Conservation (phyloP, 2,113 vertebrate species). For the Chaetura pelagica region DNA sequence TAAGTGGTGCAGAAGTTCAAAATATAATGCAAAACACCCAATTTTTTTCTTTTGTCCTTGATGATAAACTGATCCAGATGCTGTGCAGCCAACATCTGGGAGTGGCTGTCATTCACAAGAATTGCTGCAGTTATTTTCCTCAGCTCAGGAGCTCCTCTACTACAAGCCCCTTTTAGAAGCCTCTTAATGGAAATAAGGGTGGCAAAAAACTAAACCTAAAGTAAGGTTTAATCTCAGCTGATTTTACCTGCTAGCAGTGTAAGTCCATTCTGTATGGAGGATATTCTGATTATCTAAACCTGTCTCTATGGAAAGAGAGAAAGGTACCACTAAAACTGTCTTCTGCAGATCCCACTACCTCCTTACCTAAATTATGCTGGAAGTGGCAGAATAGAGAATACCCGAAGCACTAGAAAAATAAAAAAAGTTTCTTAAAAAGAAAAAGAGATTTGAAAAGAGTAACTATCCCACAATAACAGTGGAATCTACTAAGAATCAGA, state of each 20-base stretch:
- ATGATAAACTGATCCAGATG: not conserved
- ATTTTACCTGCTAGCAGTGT: not conserved
- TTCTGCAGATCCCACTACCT: not conserved
- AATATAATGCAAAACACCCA: not conserved
- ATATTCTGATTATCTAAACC: conserved; percentile 3
- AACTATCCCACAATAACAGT: not conserved
- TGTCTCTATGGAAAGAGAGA: not conserved
- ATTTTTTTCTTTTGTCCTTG: not conserved
- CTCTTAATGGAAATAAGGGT: not conserved
- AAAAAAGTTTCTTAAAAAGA: not conserved
- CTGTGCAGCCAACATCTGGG: not conserved
- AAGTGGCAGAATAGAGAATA: not conserved
- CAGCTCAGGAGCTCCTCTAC: not conserved
- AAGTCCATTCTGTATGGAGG: not conserved
- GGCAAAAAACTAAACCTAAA: conserved; percentile 15
- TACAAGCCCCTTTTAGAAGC: not conserved
- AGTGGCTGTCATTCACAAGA: not conserved
- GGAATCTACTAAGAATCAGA: not conserved
- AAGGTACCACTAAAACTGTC: not conserved
- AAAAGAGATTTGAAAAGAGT: not conserved
- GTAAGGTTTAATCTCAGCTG: not conserved
- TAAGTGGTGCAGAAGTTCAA: not conserved
- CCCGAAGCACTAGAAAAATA: not conserved
- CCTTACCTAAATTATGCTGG: not conserved
- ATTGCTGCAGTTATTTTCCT: not conserved